These are phyloP conservation scores for Shargacucullia verbasci DNA, from an alignment of 2,888 invertebrate genomes.

Conservation along the genomic window DNA sequence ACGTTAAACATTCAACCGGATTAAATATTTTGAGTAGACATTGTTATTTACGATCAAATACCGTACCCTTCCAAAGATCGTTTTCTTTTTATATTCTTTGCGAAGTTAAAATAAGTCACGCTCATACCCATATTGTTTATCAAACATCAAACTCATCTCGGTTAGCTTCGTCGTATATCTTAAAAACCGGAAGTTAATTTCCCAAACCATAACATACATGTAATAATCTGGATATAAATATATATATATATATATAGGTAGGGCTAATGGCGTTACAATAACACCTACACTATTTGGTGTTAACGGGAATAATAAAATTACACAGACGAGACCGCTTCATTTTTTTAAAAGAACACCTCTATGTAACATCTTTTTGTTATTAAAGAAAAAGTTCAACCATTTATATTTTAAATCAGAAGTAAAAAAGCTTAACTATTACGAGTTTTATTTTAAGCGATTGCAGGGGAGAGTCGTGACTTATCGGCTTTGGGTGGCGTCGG, in stretches of 20 bases:
- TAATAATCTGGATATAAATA: too few relatives aligned
- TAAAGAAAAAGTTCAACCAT: too few relatives aligned
- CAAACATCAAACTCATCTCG: background rate
- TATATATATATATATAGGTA: too few relatives aligned
- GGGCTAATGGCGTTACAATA: too few relatives aligned
- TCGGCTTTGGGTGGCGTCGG: constrained; percentile 66
- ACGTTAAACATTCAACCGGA: constrained; percentile 15
- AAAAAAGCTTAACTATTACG: constrained; percentile 42
- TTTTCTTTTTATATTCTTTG: constrained; percentile 11
- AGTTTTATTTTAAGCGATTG: constrained; percentile 36
- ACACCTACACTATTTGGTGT: too few relatives aligned
- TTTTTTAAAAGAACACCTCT: too few relatives aligned
- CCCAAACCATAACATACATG: too few relatives aligned
- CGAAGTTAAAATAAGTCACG: background rate
- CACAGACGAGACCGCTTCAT: too few relatives aligned
- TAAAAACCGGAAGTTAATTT: too few relatives aligned
- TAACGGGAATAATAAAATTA: too few relatives aligned
- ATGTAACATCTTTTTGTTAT: too few relatives aligned
- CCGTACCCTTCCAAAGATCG: constrained; percentile 30
- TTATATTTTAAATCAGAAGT: constrained; percentile 33
- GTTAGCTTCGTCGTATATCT: background rate
- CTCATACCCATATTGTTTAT: background rate
- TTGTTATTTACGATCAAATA: constrained; percentile 20
- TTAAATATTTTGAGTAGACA: constrained; percentile 26
- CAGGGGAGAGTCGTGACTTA: constrained; percentile 45